A percentile compares a stretch with the other conserved stretches of the same genome.
Evolutionary conservation across 2,888 invertebrate genomes (phyloP).

Genomic region (Hirtodrosophila alboralis): DNA sequence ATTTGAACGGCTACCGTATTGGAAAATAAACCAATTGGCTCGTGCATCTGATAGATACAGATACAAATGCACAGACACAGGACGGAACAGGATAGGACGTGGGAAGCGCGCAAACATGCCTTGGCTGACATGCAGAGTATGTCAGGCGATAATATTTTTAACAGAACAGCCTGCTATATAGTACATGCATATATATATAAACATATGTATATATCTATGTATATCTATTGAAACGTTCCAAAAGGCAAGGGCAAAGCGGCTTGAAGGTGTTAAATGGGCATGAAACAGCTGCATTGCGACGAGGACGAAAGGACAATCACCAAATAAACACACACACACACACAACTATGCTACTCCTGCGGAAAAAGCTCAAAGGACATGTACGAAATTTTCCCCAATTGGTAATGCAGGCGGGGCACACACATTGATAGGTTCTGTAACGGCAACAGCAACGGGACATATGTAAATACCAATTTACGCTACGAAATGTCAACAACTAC

Average conservation of each 20-base stretch:
- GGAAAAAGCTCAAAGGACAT: slow-evolving; percentile 75
- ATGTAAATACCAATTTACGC: slow-evolving; percentile 80
- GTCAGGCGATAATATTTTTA: slow-evolving; percentile 69
- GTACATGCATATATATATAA: slow-evolving; percentile 17
- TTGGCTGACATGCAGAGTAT: slow-evolving; percentile 49
- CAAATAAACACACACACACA: slow-evolving; percentile 60
- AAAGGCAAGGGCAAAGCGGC: slow-evolving; percentile 51
- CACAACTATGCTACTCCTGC: slow-evolving; percentile 5
- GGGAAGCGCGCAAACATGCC: slow-evolving; percentile 52
- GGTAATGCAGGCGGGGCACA: slow-evolving; percentile 64
- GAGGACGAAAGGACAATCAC: slow-evolving; percentile 62
- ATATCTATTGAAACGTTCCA: slow-evolving; percentile 26
- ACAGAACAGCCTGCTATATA: slow-evolving; percentile 25
- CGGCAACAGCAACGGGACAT: slow-evolving; percentile 55
- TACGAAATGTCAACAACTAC: slow-evolving; percentile 76
- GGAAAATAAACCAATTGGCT: slow-evolving; percentile 78
- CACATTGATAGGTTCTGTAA: slow-evolving; percentile 53
- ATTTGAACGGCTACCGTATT: slow-evolving; percentile 77
- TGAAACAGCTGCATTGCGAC: slow-evolving; percentile 80
- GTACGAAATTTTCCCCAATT: slow-evolving; percentile 58
- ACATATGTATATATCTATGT: slow-evolving; percentile 39
- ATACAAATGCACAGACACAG: slow-evolving; percentile 33
- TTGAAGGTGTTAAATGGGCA: slow-evolving; percentile 80
- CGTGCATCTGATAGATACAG: slow-evolving; percentile 67
- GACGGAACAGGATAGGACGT: too few species aligned